These are phyloP conservation scores for Clostera curtula DNA, from an alignment of 2,888 invertebrate genomes.

Conservation along the genomic window DNA sequence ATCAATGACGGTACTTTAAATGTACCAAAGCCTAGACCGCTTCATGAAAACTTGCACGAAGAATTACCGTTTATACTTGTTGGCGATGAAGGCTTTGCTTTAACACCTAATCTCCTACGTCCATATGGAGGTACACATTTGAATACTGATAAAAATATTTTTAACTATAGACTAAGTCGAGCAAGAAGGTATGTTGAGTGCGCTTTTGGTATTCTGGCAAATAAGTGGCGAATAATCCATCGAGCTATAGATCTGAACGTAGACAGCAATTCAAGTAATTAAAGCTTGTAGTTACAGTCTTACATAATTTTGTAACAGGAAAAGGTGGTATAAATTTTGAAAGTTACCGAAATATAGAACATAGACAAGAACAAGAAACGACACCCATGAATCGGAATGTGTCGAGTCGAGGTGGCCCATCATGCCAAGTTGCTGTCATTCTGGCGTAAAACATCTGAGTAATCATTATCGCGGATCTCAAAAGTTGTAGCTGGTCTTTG, in stretches of 20 bases:
- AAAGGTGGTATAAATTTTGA: constrained; percentile 5
- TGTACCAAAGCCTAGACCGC: constrained; percentile 11
- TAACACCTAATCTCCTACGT: constrained; percentile 19
- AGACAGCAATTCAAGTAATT: no score
- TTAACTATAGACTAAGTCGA: constrained; percentile 31
- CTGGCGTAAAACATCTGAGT: constrained; percentile 11
- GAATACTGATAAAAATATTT: constrained; percentile 20
- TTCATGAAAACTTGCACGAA: constrained; percentile 13
- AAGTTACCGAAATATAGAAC: no score
- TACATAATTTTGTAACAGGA: constrained; percentile 6
- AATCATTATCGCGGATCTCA: constrained; percentile 12
- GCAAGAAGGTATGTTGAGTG: constrained; percentile 29
- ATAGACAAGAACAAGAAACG: constrained; percentile 24
- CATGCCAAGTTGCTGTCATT: constrained; percentile 22
- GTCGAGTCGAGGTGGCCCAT: constrained; percentile 21
- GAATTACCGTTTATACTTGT: constrained; percentile 16
- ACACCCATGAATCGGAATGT: constrained; percentile 17
- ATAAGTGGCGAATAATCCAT: constrained; percentile 8
- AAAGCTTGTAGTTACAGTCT: no score
- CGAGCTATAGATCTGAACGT: constrained; percentile 7
- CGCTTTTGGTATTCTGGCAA: constrained; percentile 12
- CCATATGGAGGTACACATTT: constrained; percentile 28
- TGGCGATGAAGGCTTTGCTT: constrained; percentile 18
- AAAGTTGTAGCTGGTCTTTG: constrained; percentile 8
- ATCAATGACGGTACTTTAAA: constrained; percentile 14